Percentiles rank a stretch among this genome's conserved stretches.
Conservation (phyloP, 1,140 invertebrate species). For the Drosophila lowei region DNA sequence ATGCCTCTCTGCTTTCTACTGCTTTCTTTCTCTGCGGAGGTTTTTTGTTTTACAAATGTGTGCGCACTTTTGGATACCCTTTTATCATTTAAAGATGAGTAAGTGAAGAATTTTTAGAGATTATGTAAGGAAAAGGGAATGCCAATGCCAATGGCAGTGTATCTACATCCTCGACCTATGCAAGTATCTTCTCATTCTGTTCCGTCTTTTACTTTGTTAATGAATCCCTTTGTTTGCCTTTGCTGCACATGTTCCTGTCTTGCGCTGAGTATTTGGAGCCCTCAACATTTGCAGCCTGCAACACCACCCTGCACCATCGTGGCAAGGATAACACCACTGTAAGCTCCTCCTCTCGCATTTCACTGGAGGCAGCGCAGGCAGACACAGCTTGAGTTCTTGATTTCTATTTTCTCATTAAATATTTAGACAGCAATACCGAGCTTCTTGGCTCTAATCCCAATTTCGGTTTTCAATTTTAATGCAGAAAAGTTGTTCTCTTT, state of each 20-base stretch:
- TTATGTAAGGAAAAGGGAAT: too few species aligned
- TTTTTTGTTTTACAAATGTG: too few species aligned
- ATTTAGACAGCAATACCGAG: constrained; percentile 46
- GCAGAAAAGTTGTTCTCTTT: constrained; percentile 17
- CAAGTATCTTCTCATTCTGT: constrained; percentile 49
- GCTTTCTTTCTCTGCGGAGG: constrained; percentile 10
- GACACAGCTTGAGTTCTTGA: background rate
- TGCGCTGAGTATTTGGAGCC: too few species aligned
- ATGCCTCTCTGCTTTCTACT: constrained; percentile 24
- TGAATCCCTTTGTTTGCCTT: constrained; percentile 76
- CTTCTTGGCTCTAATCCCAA: constrained; percentile 5
- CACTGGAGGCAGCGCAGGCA: too few species aligned
- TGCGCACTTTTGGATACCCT: constrained; percentile 6
- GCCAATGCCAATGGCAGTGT: too few species aligned
- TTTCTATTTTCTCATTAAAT: constrained; percentile 57
- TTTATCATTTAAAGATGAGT: too few species aligned
- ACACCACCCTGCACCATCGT: too few species aligned
- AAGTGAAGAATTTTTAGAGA: too few species aligned
- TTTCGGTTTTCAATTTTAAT: constrained; percentile 24
- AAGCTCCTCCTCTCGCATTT: too few species aligned
- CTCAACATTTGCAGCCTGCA: too few species aligned
- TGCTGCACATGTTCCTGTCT: constrained; percentile 47
- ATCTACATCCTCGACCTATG: background rate
- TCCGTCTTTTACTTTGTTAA: constrained; percentile 73
- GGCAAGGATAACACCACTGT: too few species aligned